A percentile compares a stretch with the other conserved stretches of the same genome.
Evolutionary conservation across 2,888 invertebrate species (phyloP).

Genomic region (Sarcophaga subvicina): DNA sequence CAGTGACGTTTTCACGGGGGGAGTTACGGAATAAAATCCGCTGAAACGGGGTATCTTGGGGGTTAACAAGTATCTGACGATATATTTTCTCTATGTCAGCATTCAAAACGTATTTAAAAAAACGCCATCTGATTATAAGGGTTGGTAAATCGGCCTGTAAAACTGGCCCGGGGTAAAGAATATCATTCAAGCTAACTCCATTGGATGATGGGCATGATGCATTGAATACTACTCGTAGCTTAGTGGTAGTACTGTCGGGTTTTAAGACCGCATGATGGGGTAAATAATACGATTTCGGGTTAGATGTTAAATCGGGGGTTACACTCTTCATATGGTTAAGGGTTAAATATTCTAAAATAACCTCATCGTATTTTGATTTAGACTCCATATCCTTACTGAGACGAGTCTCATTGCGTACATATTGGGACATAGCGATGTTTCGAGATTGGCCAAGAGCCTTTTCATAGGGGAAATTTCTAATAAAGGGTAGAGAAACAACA

Average conservation of each 20-base stretch:
- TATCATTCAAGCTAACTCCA: background rate
- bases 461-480: too few species aligned
- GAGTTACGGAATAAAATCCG: background rate
- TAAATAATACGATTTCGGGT: background rate
- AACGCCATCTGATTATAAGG: too few species aligned
- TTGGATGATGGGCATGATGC: background rate
- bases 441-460: too few species aligned
- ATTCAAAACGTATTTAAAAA: background rate
- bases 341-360: background rate
- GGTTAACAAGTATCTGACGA: too few species aligned
- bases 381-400: background rate
- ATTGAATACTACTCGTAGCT: background rate
- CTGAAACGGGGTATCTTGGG: too few species aligned
- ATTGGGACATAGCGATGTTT: background rate
- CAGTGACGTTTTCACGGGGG: background rate
- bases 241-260: background rate
- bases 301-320: background rate
- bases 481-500: background rate
- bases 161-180: background rate
- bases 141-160: background rate
- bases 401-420: background rate
- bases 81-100: too few species aligned
- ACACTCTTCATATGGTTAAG: background rate
- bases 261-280: background rate
- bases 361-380: background rate